Evolutionary conservation across 1,140 invertebrate genomes (phyloP), one percentile per base, ranked within the genome.

Genomic region (Conopomorpha cramerella): DNA sequence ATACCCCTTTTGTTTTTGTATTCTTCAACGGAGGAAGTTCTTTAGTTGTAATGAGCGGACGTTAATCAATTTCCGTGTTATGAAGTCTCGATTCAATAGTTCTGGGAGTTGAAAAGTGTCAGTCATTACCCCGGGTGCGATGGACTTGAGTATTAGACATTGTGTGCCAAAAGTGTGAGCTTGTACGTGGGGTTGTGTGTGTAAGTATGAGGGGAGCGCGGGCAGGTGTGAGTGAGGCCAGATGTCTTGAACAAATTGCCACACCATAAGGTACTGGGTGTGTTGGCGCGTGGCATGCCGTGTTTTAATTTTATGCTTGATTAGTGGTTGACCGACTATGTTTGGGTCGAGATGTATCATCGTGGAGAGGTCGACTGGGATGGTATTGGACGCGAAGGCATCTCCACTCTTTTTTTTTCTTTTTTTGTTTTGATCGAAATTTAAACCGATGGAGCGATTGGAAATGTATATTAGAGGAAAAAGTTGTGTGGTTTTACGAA

Each of bases 231-330:
- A 72, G 70, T 72, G 66, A 55, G 54, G 56, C 65, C 70, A 74
- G 70, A 74, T 72, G 70, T 74, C 70, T 74, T 74, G 61, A 72
- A 74, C 66, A 70, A 71, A 71, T 71, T 74, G 57, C 51, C 30
- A 49, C 60, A 58, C 70, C 70, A 74, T 74, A 74, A 72, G 70
- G 70, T 64, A 33, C 36, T 50, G 57, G 56, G 57, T 70, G 64
- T 64, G 68, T 62, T 61, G 65, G 65, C 65, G 65, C 65, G 71
- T 65, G 66, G 70, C 72, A 67, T 74, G 70, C 70, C 70, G 66
- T 66, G 61, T 54, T 71, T 74, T 74, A 74, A 74, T 74, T 74
- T 74, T 74, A 74, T 72, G 70, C 65, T 70, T 74, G 70, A 74
- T 74, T 74, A 74, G 59, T 49, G 19, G 2, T 8, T 8, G 25